Evolutionary conservation across 2,113 vertebrate species (phyloP), one percentile per base, ranked within the genome.

Genomic region (Pomatorhinus ruficollis): DNA sequence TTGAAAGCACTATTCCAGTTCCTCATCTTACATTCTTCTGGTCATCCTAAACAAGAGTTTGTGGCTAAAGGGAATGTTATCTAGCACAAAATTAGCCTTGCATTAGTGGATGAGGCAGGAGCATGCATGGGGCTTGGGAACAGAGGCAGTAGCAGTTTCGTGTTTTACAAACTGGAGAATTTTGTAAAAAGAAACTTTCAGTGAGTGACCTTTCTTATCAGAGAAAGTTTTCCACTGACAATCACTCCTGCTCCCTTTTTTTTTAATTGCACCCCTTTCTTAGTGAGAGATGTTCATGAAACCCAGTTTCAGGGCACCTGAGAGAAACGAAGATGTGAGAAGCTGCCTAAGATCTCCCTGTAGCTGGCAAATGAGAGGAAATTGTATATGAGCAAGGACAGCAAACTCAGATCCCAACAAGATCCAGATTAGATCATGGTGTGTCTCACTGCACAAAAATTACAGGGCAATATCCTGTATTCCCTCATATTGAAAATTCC

Each of bases 151-250:
- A 61, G 13, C 18, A 23, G 59, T 59, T 90, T 87, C 0, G 0
- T 79, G n/a, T 23, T 91, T 60, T 72, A 35, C 30, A 72, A 40
- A 54, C 23, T 66, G 24, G 63, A 81, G 44, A 77, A 77, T 79
- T 88, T 69, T 75, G 40, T 60, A 10, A 76, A 83, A 56, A 68
- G 24, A 85, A n/a, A n/a, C 68, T 95, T 81, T 66, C 4, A 0
- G 52, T 92, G 84, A 77, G 52, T 90, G 66, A 78, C 56, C 60
- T 96, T 90, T 92, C 56, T 92, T 52, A 45, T 54, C 18, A 86
- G 76, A 37, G 60, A 40, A 90, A 81, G 24, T 90, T 89, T 86
- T 86, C 39, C 31, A 47, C 27, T 60, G 49, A 42, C 42, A 82
- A 22, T 5, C 2, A 3, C 21, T 70, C 39, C 30, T 74, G 19